Percentiles rank a stretch among this genome's conserved stretches.
Evolutionary conservation across 2,888 invertebrate genomes (phyloP).

Genomic region (Catocala sponsa): DNA sequence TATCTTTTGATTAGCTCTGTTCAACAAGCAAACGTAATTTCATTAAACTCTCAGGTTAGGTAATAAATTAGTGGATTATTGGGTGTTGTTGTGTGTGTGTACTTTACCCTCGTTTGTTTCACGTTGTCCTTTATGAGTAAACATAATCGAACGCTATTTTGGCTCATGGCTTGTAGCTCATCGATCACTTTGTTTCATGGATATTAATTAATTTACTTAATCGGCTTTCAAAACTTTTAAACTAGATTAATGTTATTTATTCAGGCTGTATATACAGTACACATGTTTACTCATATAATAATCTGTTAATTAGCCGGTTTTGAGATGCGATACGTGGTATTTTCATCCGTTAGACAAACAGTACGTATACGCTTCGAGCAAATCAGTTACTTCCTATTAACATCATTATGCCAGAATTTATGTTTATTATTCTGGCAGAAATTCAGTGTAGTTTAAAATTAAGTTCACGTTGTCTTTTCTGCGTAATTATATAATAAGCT

Average conservation of each 20-base stretch:
- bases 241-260: conserved; percentile 30
- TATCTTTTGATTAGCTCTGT: conserved; percentile 49
- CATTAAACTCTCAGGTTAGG: conserved; percentile 1
- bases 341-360: conserved; percentile 18
- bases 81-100: conserved; percentile 9
- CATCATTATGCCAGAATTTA: conserved; percentile 21
- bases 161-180: conserved; percentile 22
- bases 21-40: conserved; percentile 21
- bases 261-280: conserved; percentile 16
- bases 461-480: not conserved
- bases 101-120: conserved; percentile 29
- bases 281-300: conserved; percentile 23
- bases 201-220: conserved; percentile 41
- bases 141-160: conserved; percentile 23
- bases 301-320: conserved; percentile 36
- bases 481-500: not conserved
- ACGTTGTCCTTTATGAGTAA: conserved; percentile 22
- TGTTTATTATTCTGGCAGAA: conserved; percentile 7
- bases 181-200: conserved; percentile 37
- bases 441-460: conserved; percentile 1
- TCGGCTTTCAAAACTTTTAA: conserved; percentile 33
- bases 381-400: conserved; percentile 28
- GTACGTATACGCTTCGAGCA: conserved; percentile 11
- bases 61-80: conserved; percentile 16
- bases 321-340: conserved; percentile 10